Percentiles rank a stretch among this genome's conserved stretches.
Conservation (phyloP, 1,140 invertebrate genomes). For the Zaprionus nigranus region DNA sequence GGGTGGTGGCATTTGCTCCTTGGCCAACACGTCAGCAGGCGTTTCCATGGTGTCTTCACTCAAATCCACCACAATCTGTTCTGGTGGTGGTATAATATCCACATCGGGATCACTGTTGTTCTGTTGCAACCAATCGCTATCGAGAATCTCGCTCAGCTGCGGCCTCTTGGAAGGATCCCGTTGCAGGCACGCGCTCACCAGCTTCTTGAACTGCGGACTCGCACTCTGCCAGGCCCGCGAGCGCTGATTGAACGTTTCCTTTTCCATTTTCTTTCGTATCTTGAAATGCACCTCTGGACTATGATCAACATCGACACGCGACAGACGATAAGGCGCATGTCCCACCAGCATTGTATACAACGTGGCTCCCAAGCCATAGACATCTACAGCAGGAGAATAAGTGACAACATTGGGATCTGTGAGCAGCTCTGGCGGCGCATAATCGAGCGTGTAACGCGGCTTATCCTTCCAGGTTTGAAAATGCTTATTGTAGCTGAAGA, state of each 20-base stretch:
- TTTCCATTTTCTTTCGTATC: constrained; percentile 56
- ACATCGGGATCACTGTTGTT: constrained; percentile 41
- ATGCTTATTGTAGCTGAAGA: constrained; percentile 86
- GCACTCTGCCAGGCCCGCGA: constrained; percentile 89
- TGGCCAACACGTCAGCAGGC: constrained; percentile 12
- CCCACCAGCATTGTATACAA: constrained; percentile 95
- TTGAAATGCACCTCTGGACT: constrained; percentile 41
- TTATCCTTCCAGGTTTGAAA: constrained; percentile 89
- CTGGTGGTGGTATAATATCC: constrained; percentile 37
- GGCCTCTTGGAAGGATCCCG: constrained; percentile 90
- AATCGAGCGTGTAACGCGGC: constrained; percentile 94
- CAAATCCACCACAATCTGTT: constrained; percentile 57
- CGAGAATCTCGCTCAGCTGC: constrained; percentile 88
- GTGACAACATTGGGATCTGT: constrained; percentile 85
- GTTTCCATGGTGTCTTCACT: constrained; percentile 61
- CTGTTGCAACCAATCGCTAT: constrained; percentile 88
- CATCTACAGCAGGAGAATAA: constrained; percentile 95
- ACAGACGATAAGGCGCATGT: constrained; percentile 88
- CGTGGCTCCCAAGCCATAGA: constrained; percentile 95
- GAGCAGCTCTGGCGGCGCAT: constrained; percentile 95
- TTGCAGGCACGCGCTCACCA: constrained; percentile 91
- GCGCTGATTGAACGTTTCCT: constrained; percentile 62
- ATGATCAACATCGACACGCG: constrained; percentile 70
- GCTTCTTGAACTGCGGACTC: constrained; percentile 88
- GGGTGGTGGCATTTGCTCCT: not conserved